Conservation (phyloP, 2,888 invertebrate species). For the Scrobipalpa atriplicella region DNA sequence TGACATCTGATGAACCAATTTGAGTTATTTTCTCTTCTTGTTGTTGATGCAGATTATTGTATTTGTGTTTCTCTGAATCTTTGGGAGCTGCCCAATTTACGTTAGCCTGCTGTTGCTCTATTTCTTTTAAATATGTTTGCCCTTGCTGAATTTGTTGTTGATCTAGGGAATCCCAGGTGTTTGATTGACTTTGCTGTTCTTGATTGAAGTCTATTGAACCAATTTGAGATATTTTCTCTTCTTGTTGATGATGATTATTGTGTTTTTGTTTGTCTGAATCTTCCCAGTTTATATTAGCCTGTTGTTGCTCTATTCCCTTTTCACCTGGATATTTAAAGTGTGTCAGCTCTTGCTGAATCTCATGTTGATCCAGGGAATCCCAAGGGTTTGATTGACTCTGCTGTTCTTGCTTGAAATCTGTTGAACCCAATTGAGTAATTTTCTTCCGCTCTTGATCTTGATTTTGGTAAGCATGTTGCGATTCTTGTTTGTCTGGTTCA, state of each 20-base stretch:
- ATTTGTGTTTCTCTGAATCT: too few species aligned
- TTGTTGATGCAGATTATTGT: not conserved
- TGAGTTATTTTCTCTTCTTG: not conserved
- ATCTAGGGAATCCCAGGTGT: not conserved
- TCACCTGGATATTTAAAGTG: too few species aligned
- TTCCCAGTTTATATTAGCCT: too few species aligned
- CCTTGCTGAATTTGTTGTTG: not conserved
- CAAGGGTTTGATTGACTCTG: not conserved
- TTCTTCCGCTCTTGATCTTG: not conserved
- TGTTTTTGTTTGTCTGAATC: too few species aligned
- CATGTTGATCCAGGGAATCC: not conserved
- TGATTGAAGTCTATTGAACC: not conserved
- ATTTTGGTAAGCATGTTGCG: not conserved
- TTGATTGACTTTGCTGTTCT: not conserved
- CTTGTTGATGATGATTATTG: not conserved
- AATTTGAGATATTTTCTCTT: not conserved
- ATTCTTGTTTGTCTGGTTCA: not conserved
- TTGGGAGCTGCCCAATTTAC: not conserved
- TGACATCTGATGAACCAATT: not conserved
- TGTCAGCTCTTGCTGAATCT: not conserved
- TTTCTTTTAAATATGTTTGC: not conserved
- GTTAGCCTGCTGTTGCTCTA: not conserved
- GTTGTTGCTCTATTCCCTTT: too few species aligned
- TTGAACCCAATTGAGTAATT: not conserved
- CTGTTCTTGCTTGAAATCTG: not conserved